Conservation (phyloP, 1,140 invertebrate species). For the Ooceraea biroi region DNA sequence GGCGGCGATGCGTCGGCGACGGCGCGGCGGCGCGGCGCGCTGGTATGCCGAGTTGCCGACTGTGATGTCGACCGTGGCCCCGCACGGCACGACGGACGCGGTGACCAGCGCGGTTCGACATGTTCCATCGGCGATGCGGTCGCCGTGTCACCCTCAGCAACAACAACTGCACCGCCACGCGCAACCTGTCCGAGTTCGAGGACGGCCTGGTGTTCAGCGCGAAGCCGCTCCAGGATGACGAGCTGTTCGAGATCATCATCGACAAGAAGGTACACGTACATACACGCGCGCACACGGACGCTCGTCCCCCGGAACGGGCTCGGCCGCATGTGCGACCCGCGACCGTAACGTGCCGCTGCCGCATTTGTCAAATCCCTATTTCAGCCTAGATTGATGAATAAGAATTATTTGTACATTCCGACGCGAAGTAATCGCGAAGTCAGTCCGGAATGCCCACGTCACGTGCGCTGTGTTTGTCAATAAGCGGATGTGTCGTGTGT, state of each 20-base stretch:
- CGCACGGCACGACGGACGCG: slow-evolving; percentile 6
- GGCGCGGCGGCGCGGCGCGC: neutral
- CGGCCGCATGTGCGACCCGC: no score
- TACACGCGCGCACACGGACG: neutral
- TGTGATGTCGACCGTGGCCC: neutral
- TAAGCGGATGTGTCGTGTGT: neutral
- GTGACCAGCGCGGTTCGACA: slow-evolving; percentile 69
- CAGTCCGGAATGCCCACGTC: no score
- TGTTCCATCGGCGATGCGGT: slow-evolving; percentile 93
- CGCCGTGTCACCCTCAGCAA: slow-evolving; percentile 93
- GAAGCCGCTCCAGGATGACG: slow-evolving; percentile 93
- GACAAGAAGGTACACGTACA: slow-evolving; percentile 91
- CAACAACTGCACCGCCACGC: slow-evolving; percentile 92
- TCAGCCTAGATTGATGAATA: no score
- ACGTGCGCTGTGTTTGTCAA: neutral
- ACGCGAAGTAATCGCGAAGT: neutral
- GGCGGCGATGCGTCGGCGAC: neutral
- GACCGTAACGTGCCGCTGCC: no score
- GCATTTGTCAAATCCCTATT: no score
- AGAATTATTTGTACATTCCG: no score
- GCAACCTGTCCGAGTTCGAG: slow-evolving; percentile 93
- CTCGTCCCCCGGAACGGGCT: no score
- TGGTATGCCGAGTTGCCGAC: slow-evolving; percentile 17
- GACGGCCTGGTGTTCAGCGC: slow-evolving; percentile 94
- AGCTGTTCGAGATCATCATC: slow-evolving; percentile 95